Evolutionary conservation across 2,888 invertebrate genomes (phyloP), one percentile per base, ranked within the genome.

Genomic region (Cyaniris semiargus): DNA sequence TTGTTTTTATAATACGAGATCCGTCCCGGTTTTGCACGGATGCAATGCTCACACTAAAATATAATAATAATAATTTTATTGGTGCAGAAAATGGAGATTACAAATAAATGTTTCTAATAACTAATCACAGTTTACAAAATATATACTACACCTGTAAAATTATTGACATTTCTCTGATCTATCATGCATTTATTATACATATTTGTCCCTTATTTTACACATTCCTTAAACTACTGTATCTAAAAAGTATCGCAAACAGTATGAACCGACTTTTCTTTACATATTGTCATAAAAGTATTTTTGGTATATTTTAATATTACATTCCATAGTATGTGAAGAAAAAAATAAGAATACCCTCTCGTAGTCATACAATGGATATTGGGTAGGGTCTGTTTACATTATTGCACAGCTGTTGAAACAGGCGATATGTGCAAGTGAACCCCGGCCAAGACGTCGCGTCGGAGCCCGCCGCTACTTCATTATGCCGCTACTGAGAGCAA

Each of bases 371-470:
- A 66, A 66, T 27, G 31, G 58, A 21, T 58, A 21, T 18, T 58
- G 58, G 15, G 31, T 66, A 66, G 66, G 66, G 66, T 66, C 23
- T 66, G 27, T 66, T 66, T 66, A 66, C 66, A 66, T 66, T 66
- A 66, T 31, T 66, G 66, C 66, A 31, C 27, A 66, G 66, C 66
- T 66, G 66, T 27, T 31, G 27, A 66, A 66, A 66, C 27, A 31
- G 27, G 27, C 66, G 31, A 66, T 60, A 23, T 66, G 66, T 66
- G 31, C 27, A 66, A 31, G 66, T 5, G 27, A 66, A 31, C 66
- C 60, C 66, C 27, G 66, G 15, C 27, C 27, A 31, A 66, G 66
- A 27, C 66, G 66, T 18, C 21, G 2, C n/a, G n/a, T n/a, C n/a
- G 21, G 15, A 66, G 27, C 66, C 7, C 15, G 60, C 10, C 10